phyloP scores from a whole-genome alignment of 2,113 vertebrate genomes.

The Copsychus sechellarum region DNA sequence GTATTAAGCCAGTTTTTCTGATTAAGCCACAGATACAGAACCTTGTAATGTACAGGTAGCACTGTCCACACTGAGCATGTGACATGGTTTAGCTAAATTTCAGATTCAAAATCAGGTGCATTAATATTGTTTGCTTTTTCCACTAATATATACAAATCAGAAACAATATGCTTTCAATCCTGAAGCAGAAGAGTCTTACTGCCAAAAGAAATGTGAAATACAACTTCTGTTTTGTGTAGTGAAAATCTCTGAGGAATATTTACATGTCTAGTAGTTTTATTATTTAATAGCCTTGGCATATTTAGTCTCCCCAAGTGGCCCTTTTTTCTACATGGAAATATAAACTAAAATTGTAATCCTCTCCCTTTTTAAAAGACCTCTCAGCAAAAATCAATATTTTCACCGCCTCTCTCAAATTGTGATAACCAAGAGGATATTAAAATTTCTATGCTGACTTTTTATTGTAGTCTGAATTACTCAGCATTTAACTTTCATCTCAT shows the following conservation, averaged over 20 bases:
- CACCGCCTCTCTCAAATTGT: constrained; percentile 35
- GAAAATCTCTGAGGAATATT: neutral
- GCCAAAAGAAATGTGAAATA: neutral
- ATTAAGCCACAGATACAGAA: neutral
- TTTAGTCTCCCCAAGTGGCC: neutral
- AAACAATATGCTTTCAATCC: neutral
- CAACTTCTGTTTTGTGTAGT: neutral
- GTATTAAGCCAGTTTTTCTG: neutral
- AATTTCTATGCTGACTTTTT: neutral
- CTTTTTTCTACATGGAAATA: neutral
- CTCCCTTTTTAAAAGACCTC: neutral
- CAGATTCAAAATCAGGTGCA: neutral
- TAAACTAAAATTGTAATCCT: neutral
- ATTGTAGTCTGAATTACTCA: neutral
- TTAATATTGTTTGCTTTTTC: neutral
- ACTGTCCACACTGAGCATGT: neutral
- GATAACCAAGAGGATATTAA: constrained; percentile 11
- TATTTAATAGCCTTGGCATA: neutral
- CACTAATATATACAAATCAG: neutral
- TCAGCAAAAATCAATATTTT: constrained; percentile 48
- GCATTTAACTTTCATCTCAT: neutral
- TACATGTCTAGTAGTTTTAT: neutral
- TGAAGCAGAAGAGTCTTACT: neutral
- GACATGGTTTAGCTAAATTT: neutral
- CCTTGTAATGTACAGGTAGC: no score